Conservation (phyloP, 2,888 invertebrate species). For the Spialia ferax region DNA sequence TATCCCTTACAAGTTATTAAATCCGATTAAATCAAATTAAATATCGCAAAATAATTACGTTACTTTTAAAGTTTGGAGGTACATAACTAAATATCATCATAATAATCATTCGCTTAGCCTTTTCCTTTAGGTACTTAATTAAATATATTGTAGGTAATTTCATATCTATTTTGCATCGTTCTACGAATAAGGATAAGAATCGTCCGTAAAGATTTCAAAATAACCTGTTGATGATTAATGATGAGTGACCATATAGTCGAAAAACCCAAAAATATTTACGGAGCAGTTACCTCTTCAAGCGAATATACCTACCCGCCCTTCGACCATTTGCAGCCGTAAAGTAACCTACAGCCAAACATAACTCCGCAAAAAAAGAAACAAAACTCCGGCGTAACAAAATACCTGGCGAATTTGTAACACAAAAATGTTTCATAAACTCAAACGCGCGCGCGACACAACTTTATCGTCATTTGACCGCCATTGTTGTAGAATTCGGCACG, state of each 20-base stretch:
- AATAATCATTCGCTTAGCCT: no score
- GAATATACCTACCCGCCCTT: not conserved
- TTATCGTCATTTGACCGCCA: slow-evolving; percentile 50
- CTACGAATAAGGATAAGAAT: no score
- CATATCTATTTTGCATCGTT: no score
- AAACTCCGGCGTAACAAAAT: slow-evolving; percentile 42
- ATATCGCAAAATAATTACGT: no score
- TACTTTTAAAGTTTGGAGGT: no score
- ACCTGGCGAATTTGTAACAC: slow-evolving; percentile 46
- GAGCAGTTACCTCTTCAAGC: not conserved
- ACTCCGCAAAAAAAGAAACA: slow-evolving; percentile 19
- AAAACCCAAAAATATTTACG: not conserved
- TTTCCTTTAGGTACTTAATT: no score
- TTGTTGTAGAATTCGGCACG: slow-evolving; percentile 61
- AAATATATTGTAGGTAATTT: no score
- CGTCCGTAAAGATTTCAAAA: no score
- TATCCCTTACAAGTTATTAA: no score
- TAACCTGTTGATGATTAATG: no score
- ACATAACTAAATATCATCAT: no score
- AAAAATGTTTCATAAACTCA: slow-evolving; percentile 45
- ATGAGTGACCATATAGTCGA: not conserved
- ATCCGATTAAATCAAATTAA: no score
- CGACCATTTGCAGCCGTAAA: not conserved
- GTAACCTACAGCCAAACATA: not conserved
- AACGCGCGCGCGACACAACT: slow-evolving; percentile 46